Base-by-base conservation (phyloP, 2,113 vertebrate species). In the Cygnus buccinator region DNA sequence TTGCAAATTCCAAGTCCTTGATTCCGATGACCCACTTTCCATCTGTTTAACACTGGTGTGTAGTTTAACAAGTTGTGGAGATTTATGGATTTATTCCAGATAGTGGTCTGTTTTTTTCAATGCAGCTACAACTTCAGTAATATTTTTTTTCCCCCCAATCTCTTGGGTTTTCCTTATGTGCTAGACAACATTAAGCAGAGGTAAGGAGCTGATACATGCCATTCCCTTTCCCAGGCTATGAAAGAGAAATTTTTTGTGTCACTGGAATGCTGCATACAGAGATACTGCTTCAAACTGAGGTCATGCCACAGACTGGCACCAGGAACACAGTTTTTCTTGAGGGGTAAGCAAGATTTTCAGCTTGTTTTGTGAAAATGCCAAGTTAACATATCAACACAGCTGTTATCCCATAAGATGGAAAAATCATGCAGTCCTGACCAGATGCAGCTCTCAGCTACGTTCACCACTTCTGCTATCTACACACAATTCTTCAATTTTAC, bases 111-210 rank as follows among this genome's bases (percentile, higher is more conserved):
- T 37, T 68, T 84, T 76, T 29, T 63, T 68, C 55, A 37, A 6
- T n/a, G 91, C 15, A 33, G 22, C 55, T 46, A 44, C 1, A 0
- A 59, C 13, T 71, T 71, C 9, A 67, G 0, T 66, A 0, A 17
- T 46, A 61, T 76, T 84, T 65, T 5, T 19, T 19, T 31, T 20
- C n/a, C 55, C n/a, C 46, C 44, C 35, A 39, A 11, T 65, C 67
- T 76, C 59, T 70, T n/a, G 1, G 6, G 33, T 83, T 23, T 82
- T 62, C 63, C 37, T 59, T 81, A 43, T 0, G 8, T 25, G 41
- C 46, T 68, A 82, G 14, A 66, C 39, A 94, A 90, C 87, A 67
- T 29, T 35, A 54, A 58, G 44, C 37, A 54, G 28, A 82, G 14
- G 5, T 44, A 82, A 58, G 21, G 68, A 72, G 35, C 9, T 35